Base-by-base conservation (phyloP, 2,888 invertebrate species). In the Drosophila aldrichi region DNA sequence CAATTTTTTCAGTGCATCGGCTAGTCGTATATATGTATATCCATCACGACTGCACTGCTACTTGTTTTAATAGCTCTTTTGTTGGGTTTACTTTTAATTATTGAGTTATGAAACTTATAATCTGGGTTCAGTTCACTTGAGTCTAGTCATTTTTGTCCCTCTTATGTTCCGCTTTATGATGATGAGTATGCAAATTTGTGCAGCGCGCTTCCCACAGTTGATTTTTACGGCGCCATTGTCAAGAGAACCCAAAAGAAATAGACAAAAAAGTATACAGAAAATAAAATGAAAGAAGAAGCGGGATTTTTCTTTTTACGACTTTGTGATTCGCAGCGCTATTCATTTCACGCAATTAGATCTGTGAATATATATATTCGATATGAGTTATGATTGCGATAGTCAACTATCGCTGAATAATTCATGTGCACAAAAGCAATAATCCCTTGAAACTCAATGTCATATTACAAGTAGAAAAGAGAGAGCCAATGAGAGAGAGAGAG, bases 41-140 rank as follows among this genome's bases (percentile, higher is more conserved):
- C 20, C 34, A 0, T 2, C 32, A 32, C 18, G 1, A 7, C 18
- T 6, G 18, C 10, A 3, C 25, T 10, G 9, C 49, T 25, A 25
- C 48, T 29, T 49, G 49, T 54, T 72, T 66, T 38, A 57, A 51
- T 57, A 14, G 36, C 49, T 46, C 52, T 71, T 74, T 67, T 73
- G 67, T 65, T 74, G 71, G 74, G 68, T 70, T 86, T 78, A 70
- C 73, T 89, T 86, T 86, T 88, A 90, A 90, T 86, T 90, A 86
- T 90, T 81, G 87, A 86, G 87, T 76, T 81, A 81, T 75, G 83
- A 79, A 89, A 85, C 81, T 79, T 77, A 73, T 74, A 82, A 88
- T 84, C 83, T 58, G 52, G 44, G 55, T 60, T 64, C 62, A 52
- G 67, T 76, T 69, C 25, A 55, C 46, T 56, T 74, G 57, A 59